Percentiles rank a stretch among this genome's conserved stretches.
These are phyloP conservation scores for Cyclargus thomasi DNA, from an alignment of 1,140 invertebrate genomes.

Conservation along the genomic window DNA sequence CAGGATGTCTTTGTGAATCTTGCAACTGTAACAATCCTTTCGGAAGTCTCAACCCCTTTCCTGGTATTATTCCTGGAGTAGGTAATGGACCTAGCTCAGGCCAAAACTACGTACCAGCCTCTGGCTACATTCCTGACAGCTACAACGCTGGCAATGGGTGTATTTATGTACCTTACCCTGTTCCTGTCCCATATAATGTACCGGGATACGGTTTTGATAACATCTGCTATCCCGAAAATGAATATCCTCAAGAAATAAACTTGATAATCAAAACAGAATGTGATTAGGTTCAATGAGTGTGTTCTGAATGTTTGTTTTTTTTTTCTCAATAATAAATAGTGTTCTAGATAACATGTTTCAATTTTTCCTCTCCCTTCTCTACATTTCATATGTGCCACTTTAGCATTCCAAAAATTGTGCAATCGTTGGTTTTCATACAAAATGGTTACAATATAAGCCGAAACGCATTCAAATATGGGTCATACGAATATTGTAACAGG, in stretches of 20 bases:
- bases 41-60: background rate
- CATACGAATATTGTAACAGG: constrained; percentile 1
- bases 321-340: background rate
- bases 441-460: constrained; percentile 6
- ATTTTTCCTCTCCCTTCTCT: background rate
- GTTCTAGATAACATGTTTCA: background rate
- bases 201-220: background rate
- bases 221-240: background rate
- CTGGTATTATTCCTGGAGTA: background rate
- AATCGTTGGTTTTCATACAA: background rate
- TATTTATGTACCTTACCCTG: constrained; percentile 21
- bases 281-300: background rate
- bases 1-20: constrained; percentile 9
- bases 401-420: background rate
- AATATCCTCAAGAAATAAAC: constrained; percentile 25
- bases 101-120: background rate
- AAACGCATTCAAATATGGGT: background rate
- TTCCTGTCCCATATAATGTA: constrained; percentile 16
- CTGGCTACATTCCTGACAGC: background rate
- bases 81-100: background rate
- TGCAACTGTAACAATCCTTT: constrained; percentile 16
- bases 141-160: constrained; percentile 18
- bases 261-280: constrained; percentile 29
- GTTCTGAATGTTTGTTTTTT: background rate
- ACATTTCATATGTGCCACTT: background rate